Percentiles rank a stretch among this genome's conserved stretches.
These are phyloP conservation scores for Stegana nigrithorax DNA, from an alignment of 2,888 invertebrate genomes.

Conservation along the genomic window DNA sequence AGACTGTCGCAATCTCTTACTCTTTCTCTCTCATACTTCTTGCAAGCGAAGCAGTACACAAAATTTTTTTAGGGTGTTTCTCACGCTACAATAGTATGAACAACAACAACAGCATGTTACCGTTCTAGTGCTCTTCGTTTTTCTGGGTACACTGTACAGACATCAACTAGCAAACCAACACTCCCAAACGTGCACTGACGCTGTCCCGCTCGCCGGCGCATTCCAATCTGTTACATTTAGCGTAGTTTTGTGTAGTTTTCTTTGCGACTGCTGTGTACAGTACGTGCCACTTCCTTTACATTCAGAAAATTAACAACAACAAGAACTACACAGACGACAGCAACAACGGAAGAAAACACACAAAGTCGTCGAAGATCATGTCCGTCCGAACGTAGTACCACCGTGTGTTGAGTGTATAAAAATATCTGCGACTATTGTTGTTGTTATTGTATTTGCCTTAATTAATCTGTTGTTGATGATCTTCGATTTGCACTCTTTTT, in stretches of 20 bases:
- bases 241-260: slow-evolving; percentile 42
- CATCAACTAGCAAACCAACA: slow-evolving; percentile 18
- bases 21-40: neutral
- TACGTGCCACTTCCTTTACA: slow-evolving; percentile 60
- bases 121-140: no score
- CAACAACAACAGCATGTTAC: neutral
- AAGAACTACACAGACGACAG: slow-evolving; percentile 22
- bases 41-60: neutral
- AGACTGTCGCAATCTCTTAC: neutral
- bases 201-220: neutral
- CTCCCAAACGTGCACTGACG: neutral
- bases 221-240: slow-evolving; percentile 16
- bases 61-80: slow-evolving; percentile 4
- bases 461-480: neutral
- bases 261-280: slow-evolving; percentile 43
- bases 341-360: slow-evolving; percentile 6
- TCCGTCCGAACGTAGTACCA: no score
- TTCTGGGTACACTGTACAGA: neutral
- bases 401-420: neutral
- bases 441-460: neutral
- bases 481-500: neutral
- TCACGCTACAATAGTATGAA: neutral
- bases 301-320: slow-evolving; percentile 55
- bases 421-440: slow-evolving; percentile 5
- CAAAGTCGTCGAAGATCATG: no score